phyloP scores from a whole-genome alignment of 2,888 invertebrate species.

The Heterodera filipjevi region DNA sequence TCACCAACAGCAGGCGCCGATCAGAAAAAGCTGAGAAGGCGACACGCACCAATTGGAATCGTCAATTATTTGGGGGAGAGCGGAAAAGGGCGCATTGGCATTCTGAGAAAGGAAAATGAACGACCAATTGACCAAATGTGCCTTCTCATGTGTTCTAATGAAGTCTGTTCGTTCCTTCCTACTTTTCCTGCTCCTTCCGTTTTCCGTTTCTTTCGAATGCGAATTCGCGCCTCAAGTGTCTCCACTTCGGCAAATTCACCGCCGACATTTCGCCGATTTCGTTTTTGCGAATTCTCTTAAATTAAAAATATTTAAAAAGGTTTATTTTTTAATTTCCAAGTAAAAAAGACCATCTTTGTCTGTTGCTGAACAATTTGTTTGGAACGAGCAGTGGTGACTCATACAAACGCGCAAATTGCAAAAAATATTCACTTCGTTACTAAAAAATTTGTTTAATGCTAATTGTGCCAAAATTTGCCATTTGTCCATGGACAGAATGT shows the following conservation, averaged over 20 bases:
- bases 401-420: slow-evolving; percentile 63
- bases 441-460: slow-evolving; percentile 40
- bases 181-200: slow-evolving; percentile 13
- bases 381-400: slow-evolving; percentile 45
- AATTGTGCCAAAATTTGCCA: slow-evolving; percentile 5
- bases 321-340: not conserved
- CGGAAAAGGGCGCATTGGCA: not conserved
- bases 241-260: slow-evolving; percentile 37
- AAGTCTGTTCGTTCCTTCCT: not conserved
- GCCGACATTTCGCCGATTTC: slow-evolving; percentile 10
- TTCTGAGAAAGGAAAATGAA: slow-evolving; percentile 26
- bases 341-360: not conserved
- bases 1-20: slow-evolving; percentile 5
- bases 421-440: slow-evolving; percentile 65
- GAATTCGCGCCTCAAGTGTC: slow-evolving; percentile 37
- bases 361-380: slow-evolving; percentile 41
- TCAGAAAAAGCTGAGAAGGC: not conserved
- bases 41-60: not conserved
- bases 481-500: slow-evolving; percentile 14
- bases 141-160: not conserved
- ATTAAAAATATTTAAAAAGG: not conserved
- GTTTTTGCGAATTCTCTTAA: slow-evolving; percentile 18
- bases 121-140: not conserved
- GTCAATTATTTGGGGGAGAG: not conserved
- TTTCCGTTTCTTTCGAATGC: slow-evolving; percentile 23